Conservation (phyloP, 2,113 vertebrate species). For the Hippopotamus amphibius region DNA sequence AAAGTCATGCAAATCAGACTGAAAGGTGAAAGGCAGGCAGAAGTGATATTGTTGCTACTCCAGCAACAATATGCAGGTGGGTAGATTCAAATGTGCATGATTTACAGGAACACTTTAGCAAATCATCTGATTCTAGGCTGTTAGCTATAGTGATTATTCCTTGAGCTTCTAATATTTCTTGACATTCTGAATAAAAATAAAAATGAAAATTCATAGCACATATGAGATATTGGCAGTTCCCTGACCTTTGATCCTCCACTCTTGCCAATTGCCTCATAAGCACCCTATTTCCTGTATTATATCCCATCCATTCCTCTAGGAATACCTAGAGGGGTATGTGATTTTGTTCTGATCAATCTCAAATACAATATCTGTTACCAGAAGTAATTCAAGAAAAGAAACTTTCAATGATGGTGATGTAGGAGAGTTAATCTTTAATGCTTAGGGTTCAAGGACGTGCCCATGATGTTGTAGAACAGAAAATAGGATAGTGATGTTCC, state of each 20-base stretch:
- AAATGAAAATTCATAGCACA: background rate
- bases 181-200: background rate
- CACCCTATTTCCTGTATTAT: background rate
- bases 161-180: background rate
- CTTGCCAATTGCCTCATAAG: background rate
- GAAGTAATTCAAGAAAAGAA: background rate
- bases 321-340: background rate
- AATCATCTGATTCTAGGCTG: background rate
- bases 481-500: background rate
- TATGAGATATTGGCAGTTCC: background rate
- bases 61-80: background rate
- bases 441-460: background rate
- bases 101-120: background rate
- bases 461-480: background rate
- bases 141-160: background rate
- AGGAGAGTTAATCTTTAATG: background rate
- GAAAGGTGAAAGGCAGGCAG: background rate
- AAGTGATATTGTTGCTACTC: background rate
- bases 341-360: background rate
- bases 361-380: background rate
- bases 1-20: slow-evolving; percentile 26
- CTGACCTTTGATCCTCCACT: background rate
- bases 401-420: background rate
- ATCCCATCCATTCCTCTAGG: background rate
- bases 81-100: background rate